phyloP scores from a whole-genome alignment of 1,140 invertebrate species.

The Caenorhabditis briggsae region DNA sequence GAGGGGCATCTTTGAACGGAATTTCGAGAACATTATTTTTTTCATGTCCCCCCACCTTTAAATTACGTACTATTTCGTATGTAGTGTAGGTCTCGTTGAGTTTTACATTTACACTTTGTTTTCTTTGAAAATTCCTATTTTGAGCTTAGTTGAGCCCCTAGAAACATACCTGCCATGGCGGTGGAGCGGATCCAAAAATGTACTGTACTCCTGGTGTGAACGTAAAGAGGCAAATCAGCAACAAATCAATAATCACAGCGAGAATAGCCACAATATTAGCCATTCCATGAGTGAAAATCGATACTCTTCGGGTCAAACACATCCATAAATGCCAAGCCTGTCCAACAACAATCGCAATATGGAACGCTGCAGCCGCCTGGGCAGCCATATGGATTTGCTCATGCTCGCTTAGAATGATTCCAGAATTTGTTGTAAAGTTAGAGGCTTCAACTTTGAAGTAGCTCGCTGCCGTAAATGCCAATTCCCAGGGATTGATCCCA shows the following conservation, averaged over 20 bases:
- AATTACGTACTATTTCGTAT: no score
- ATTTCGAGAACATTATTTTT: no score
- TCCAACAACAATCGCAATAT: slow-evolving; percentile 63
- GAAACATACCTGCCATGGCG: slow-evolving; percentile 59
- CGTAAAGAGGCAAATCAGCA: slow-evolving; percentile 64
- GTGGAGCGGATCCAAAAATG: slow-evolving; percentile 63
- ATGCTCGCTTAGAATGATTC: slow-evolving; percentile 39
- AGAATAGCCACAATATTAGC: slow-evolving; percentile 62
- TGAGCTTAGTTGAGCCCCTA: no score
- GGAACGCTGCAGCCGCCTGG: slow-evolving; percentile 64
- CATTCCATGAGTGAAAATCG: slow-evolving; percentile 64
- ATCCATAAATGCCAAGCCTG: slow-evolving; percentile 67
- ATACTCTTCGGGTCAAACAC: slow-evolving; percentile 64
- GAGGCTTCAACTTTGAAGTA: slow-evolving; percentile 61
- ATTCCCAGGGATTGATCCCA: slow-evolving; percentile 59
- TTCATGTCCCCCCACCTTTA: no score
- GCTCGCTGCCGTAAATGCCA: slow-evolving; percentile 56
- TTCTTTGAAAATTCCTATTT: no score
- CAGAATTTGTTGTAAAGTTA: slow-evolving; percentile 58
- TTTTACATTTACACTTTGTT: no score
- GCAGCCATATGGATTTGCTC: slow-evolving; percentile 63
- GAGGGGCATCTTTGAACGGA: no score
- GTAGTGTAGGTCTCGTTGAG: no score
- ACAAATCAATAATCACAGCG: slow-evolving; percentile 65
- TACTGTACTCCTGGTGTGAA: slow-evolving; percentile 64